Evolutionary conservation across 2,888 invertebrate genomes (phyloP), one percentile per base, ranked within the genome.

Genomic region (Melanargia galathea): DNA sequence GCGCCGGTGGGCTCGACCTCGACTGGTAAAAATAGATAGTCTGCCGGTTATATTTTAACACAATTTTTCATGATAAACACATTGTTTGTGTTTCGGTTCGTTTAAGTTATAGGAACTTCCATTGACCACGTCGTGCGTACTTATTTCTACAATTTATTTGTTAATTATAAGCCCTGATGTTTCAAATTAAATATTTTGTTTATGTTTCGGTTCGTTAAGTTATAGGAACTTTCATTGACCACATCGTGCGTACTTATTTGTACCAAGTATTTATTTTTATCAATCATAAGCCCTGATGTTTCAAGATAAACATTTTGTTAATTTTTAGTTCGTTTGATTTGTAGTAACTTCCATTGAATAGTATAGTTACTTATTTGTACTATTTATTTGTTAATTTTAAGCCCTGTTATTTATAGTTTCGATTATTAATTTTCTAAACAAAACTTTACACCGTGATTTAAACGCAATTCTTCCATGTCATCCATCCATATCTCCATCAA

Each of bases 1-100:
- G 22, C 62, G 63, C 66, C 62, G 66, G 68, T 71, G 69, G 68
- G 66, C 69, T 65, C 71, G 71, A 71, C 73, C 73, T 73, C 73
- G 71, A 62, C 55, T 62, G 58, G 59, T 65, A 67, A 69, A 68
- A 66, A 68, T 68, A 66, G 66, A 70, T 46, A 57, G 54, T 62
- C 58, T 61, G 54, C 63, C 30, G 30, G 38, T 10, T 7, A 58
- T 45, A 24, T 45, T 4, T 54, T 3, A 33, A n/a, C 4, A 46
- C 20, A 46, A 13, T 46, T 5, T 46, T 22, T 22, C 45, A 33
- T 18, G 18, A 11, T 30, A 26, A 26, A 20, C 33, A 52, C 22
- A 4, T 16, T 30, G 49, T 18, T 51, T n/a, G 2, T 8, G 48
- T 16, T 48, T 48, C 26, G 26, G 24, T 2, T n/a, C 8, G 1